These are phyloP conservation scores for Camponotus pennsylvanicus DNA, from an alignment of 1,140 invertebrate genomes.

Conservation along the genomic window DNA sequence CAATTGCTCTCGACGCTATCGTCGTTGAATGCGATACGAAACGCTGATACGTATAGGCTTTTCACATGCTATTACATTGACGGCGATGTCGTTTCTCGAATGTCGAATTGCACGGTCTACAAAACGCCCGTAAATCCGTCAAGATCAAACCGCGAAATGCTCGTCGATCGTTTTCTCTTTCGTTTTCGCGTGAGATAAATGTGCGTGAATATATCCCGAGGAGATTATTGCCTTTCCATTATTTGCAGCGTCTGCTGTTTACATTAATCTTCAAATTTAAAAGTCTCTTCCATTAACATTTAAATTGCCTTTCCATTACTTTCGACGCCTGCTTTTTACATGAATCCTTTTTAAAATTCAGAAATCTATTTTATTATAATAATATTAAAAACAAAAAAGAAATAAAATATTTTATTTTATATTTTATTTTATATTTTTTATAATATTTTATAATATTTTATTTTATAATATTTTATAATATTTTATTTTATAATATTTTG, in stretches of 20 bases:
- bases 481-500: too few relatives aligned
- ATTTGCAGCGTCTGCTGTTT: not conserved
- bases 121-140: not conserved
- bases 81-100: conserved; percentile 18
- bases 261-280: too few relatives aligned
- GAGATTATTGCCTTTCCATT: not conserved
- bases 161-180: not conserved
- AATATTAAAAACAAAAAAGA: not conserved
- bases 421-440: too few relatives aligned
- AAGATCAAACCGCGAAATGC: not conserved
- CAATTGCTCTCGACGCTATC: not conserved
- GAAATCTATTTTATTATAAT: not conserved
- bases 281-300: not conserved
- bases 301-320: not conserved
- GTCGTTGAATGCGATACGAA: conserved; percentile 34
- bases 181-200: not conserved
- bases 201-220: not conserved
- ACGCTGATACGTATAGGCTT: not conserved
- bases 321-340: not conserved
- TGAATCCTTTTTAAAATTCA: not conserved
- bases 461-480: too few relatives aligned
- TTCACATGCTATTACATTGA: conserved; percentile 33
- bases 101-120: not conserved
- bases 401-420: too few relatives aligned
- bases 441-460: too few relatives aligned